Evolutionary conservation across 2,888 invertebrate species (phyloP).

Genomic region (Drosophila anomelani): DNA sequence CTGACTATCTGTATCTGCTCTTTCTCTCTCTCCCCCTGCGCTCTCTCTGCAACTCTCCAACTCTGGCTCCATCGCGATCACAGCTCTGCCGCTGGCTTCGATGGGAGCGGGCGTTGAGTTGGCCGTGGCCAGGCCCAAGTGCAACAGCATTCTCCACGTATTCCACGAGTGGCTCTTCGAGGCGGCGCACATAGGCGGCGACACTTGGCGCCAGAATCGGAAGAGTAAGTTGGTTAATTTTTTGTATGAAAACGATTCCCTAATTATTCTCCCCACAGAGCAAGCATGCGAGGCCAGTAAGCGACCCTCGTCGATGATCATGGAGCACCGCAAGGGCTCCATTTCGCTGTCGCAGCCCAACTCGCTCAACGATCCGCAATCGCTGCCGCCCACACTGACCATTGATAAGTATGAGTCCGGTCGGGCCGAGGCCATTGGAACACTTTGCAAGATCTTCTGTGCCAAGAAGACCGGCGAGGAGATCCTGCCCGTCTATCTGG

Average conservation of each 20-base stretch:
- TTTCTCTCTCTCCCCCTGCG: constrained; percentile 1
- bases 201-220: constrained; percentile 86
- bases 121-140: constrained; percentile 93
- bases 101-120: constrained; percentile 87
- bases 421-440: constrained; percentile 97
- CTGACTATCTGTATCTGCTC: neutral
- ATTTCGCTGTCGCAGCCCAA: constrained; percentile 87
- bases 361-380: constrained; percentile 88
- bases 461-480: constrained; percentile 95
- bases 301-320: constrained; percentile 88
- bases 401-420: constrained; percentile 93
- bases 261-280: constrained; percentile 64
- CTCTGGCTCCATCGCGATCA: constrained; percentile 44
- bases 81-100: constrained; percentile 88
- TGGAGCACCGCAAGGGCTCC: constrained; percentile 87
- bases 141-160: constrained; percentile 97
- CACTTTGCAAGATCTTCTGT: constrained; percentile 97
- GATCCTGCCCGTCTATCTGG: constrained; percentile 95
- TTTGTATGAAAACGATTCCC: neutral
- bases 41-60: too few relatives aligned
- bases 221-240: constrained; percentile 84
- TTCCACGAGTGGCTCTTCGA: constrained; percentile 99
- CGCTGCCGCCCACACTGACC: constrained; percentile 89
- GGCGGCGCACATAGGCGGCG: constrained; percentile 95
- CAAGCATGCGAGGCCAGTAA: constrained; percentile 86